phyloP scores from a whole-genome alignment of 2,888 invertebrate genomes.

The Saturnia japonica region DNA sequence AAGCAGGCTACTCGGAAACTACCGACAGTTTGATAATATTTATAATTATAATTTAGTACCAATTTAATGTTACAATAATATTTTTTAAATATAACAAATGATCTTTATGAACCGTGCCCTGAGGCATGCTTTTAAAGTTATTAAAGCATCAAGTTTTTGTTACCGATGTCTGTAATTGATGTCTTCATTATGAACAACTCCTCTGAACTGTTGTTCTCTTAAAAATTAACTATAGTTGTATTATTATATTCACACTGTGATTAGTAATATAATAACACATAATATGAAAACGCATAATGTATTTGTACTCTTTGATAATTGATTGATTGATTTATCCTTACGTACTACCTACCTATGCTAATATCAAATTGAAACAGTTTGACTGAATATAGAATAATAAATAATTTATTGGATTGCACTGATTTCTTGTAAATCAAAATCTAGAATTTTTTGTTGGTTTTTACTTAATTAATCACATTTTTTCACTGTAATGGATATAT shows the following conservation, averaged over 20 bases:
- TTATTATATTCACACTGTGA: neutral
- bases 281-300: neutral
- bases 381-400: too few relatives aligned
- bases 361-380: too few relatives aligned
- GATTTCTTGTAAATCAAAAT: too few relatives aligned
- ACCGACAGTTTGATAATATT: neutral
- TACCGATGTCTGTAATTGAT: neutral
- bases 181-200: neutral
- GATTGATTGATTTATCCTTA: too few relatives aligned
- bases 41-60: neutral
- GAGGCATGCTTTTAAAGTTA: neutral
- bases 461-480: too few relatives aligned
- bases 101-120: neutral
- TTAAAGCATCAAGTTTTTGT: constrained; percentile 2
- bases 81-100: neutral
- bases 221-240: neutral
- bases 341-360: too few relatives aligned
- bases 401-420: too few relatives aligned
- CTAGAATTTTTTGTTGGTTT: too few relatives aligned
- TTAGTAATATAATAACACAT: neutral
- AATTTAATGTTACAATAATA: neutral
- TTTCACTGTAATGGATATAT: too few relatives aligned
- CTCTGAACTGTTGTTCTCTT: neutral
- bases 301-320: neutral
- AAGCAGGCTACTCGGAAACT: neutral